Evolutionary conservation across 2,888 invertebrate species (phyloP).

Genomic region (Thymelicus sylvestris): DNA sequence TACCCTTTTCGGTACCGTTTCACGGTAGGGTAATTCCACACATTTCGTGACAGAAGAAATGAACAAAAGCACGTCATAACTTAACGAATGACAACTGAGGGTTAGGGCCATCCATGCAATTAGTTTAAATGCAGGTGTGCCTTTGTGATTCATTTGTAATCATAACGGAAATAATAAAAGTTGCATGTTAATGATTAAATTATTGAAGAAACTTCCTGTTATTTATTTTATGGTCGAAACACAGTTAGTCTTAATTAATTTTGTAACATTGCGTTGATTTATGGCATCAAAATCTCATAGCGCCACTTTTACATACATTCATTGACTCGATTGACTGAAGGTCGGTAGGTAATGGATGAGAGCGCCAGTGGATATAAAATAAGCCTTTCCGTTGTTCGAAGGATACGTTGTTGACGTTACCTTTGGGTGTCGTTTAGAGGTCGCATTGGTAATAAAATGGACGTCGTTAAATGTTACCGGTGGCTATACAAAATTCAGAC

Average conservation of each 20-base stretch:
- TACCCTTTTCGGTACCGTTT: constrained; percentile 14
- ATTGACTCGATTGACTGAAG: too few relatives aligned
- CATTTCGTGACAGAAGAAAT: constrained; percentile 30
- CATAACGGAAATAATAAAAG: constrained; percentile 18
- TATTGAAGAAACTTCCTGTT: constrained; percentile 6
- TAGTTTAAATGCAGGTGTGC: constrained; percentile 28
- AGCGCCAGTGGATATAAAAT: too few relatives aligned
- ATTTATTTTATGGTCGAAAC: constrained; percentile 5
- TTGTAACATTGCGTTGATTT: neutral
- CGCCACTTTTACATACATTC: too few relatives aligned
- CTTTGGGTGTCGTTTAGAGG: too few relatives aligned
- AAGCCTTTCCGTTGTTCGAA: too few relatives aligned
- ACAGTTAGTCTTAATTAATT: neutral
- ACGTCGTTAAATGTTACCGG: too few relatives aligned
- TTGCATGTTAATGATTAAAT: constrained; percentile 17
- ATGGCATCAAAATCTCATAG: neutral
- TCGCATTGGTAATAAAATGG: too few relatives aligned
- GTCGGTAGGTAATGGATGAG: too few relatives aligned
- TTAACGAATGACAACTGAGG: constrained; percentile 33
- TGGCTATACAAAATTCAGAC: too few relatives aligned
- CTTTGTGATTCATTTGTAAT: constrained; percentile 26
- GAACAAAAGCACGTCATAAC: constrained; percentile 26
- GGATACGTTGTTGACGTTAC: too few relatives aligned
- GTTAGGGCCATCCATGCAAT: constrained; percentile 22
- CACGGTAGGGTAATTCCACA: constrained; percentile 30